Evolutionary conservation across 2,888 invertebrate species (phyloP).

Genomic region (Smittia aterrima): DNA sequence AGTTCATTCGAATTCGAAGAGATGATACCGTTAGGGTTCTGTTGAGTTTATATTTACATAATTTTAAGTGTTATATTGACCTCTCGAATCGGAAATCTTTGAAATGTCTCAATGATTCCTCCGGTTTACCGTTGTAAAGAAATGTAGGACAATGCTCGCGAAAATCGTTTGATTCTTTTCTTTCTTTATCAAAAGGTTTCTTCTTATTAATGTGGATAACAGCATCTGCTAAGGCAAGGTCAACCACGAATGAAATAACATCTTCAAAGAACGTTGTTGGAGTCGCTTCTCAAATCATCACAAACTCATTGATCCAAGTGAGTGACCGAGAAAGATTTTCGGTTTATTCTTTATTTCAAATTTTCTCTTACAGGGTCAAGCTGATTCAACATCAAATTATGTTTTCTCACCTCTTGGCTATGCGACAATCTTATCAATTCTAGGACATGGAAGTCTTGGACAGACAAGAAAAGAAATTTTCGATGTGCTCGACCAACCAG

Average conservation of each 20-base stretch:
- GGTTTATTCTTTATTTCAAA: neutral
- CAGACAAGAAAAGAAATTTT: slow-evolving; percentile 60
- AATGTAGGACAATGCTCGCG: neutral
- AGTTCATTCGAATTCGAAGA: no score
- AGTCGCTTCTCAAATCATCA: slow-evolving; percentile 25
- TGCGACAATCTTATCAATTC: slow-evolving; percentile 61
- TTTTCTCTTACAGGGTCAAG: slow-evolving; percentile 54
- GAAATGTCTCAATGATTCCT: neutral
- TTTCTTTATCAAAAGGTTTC: slow-evolving; percentile 6
- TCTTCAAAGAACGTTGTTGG: slow-evolving; percentile 26
- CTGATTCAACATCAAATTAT: slow-evolving; percentile 58
- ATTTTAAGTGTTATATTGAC: no score
- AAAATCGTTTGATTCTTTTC: neutral
- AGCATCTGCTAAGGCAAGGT: neutral
- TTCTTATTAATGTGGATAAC: slow-evolving; percentile 23
- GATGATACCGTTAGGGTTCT: no score
- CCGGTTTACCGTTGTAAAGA: neutral
- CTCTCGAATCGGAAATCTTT: no score
- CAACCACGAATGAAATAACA: neutral
- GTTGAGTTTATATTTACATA: no score
- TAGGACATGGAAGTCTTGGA: slow-evolving; percentile 63
- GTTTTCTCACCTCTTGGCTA: slow-evolving; percentile 67
- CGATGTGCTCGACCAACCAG: slow-evolving; percentile 3
- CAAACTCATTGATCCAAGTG: slow-evolving; percentile 8
- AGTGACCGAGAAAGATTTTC: neutral